phyloP scores from a whole-genome alignment of 2,797 vertebrate genomes.

The Delichon dasypus region DNA sequence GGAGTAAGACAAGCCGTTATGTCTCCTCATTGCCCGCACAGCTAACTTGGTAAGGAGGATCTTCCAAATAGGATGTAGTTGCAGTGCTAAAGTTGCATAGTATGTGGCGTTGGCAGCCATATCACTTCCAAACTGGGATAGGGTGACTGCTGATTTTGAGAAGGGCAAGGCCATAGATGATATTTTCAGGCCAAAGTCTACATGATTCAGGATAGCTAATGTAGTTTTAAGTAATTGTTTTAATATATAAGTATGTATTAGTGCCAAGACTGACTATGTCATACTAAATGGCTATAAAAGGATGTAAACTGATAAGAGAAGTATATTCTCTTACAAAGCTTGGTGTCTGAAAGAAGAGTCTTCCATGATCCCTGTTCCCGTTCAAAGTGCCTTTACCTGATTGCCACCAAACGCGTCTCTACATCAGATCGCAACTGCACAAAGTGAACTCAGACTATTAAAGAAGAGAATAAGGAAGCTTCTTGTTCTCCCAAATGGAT shows the following conservation, averaged over 20 bases:
- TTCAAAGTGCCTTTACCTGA: not conserved
- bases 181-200: not conserved
- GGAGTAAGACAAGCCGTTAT: not conserved
- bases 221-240: not conserved
- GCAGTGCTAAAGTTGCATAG: fast-evolving
- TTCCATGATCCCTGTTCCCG: not conserved
- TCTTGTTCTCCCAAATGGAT: not conserved
- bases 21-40: too few relatives aligned
- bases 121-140: fast-evolving
- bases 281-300: not conserved
- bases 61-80: not conserved
- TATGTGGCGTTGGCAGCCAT: fast-evolving
- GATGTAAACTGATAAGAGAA: not conserved
- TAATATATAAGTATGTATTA: not conserved
- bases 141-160: not conserved
- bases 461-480: not conserved
- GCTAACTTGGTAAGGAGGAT: not conserved
- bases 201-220: not conserved
- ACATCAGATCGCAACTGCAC: not conserved
- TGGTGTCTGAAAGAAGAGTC: not conserved
- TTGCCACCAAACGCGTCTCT: not conserved
- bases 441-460: not conserved
- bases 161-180: fast-evolving
- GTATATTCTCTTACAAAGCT: not conserved
- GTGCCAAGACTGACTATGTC: not conserved